Conservation (phyloP, 2,797 vertebrate species). For the Ataeniobius toweri region DNA sequence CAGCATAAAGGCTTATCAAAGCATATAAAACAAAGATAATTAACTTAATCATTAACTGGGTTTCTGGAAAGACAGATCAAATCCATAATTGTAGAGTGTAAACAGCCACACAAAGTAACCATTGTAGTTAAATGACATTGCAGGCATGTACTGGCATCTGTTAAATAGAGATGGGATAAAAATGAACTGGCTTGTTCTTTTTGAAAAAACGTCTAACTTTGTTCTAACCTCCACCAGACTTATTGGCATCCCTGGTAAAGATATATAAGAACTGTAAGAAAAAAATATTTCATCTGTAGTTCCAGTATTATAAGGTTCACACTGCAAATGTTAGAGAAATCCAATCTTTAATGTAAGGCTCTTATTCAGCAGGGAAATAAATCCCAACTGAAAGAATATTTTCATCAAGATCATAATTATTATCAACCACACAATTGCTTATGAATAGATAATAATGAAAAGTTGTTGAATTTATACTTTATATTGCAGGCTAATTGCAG, state of each 20-base stretch:
- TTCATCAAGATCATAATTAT: too few species aligned
- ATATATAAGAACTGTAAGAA: neutral
- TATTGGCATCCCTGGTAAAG: neutral
- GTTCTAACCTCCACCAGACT: neutral
- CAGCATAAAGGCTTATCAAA: neutral
- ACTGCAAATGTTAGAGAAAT: neutral
- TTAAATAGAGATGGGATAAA: neutral
- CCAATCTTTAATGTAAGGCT: neutral
- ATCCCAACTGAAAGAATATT: too few species aligned
- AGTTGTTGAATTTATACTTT: neutral
- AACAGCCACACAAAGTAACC: neutral
- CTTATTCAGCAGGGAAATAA: too few species aligned
- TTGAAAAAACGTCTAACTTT: neutral
- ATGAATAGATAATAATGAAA: too few species aligned
- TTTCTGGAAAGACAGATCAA: neutral
- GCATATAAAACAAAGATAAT: neutral
- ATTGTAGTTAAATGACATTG: neutral
- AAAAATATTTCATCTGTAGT: neutral
- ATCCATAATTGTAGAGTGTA: neutral
- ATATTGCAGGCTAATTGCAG: neutral
- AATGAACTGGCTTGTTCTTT: too few species aligned
- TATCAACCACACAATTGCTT: too few species aligned
- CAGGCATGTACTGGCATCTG: neutral
- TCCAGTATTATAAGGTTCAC: neutral
- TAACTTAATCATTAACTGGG: neutral